A percentile compares a stretch with the other conserved stretches of the same genome.
phyloP scores from a whole-genome alignment of 23 tunicate genomes.

The Halocynthia roretzi region DNA sequence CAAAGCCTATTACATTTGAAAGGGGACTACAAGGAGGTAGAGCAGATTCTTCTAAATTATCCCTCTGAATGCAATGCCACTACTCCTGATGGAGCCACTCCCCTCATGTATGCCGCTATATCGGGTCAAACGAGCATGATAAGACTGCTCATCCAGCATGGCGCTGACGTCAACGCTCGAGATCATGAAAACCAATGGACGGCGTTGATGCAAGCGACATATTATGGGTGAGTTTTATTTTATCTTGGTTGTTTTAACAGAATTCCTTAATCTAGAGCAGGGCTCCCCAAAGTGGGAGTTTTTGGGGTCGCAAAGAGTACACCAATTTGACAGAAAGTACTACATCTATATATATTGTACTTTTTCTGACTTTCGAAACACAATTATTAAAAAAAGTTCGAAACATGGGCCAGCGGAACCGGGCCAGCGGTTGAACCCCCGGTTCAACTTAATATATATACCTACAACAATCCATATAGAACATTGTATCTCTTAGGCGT shows the following conservation, averaged over 20 bases:
- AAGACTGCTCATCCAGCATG: conserved; percentile 50
- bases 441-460: too few species aligned
- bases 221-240: conserved; percentile 45
- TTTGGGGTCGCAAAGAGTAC: too few species aligned
- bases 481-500: too few species aligned
- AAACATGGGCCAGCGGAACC: not conserved
- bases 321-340: too few species aligned
- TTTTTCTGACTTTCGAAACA: too few species aligned
- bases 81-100: conserved; percentile 92
- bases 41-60: conserved; percentile 24
- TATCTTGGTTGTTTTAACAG: not conserved
- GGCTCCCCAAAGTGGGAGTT: not conserved
- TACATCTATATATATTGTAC: too few species aligned
- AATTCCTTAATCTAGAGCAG: not conserved
- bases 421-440: too few species aligned
- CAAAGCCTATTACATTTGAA: too few species aligned
- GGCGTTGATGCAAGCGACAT: conserved; percentile 97
- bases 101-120: conserved; percentile 93
- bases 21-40: not conserved
- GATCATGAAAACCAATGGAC: conserved; percentile 99
- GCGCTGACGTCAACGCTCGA: conserved; percentile 92
- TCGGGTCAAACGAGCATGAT: conserved; percentile 68
- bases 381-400: not conserved
- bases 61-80: conserved; percentile 23
- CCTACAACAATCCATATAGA: too few species aligned